A percentile compares a stretch with the other conserved stretches of the same genome.
These are phyloP conservation scores for Rhincodon typus DNA, from an alignment of 2,797 vertebrate genomes.

Conservation along the genomic window DNA sequence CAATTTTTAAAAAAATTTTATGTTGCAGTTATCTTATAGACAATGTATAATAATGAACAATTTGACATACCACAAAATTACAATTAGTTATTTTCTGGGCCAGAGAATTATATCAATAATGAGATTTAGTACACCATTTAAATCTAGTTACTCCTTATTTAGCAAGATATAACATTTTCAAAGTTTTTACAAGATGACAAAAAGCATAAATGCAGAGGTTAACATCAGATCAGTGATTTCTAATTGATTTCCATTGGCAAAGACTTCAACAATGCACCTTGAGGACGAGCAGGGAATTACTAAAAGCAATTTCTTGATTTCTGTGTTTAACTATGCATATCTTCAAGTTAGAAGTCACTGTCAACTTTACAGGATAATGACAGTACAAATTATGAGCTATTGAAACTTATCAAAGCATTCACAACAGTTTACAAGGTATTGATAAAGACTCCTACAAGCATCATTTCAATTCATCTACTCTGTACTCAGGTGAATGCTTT, in stretches of 20 bases:
- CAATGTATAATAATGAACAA: too few species aligned
- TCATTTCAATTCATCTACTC: background rate
- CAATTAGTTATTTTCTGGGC: too few species aligned
- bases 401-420: background rate
- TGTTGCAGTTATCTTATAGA: too few species aligned
- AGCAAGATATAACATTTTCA: too few species aligned
- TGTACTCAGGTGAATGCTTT: background rate
- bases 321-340: background rate
- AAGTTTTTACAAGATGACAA: too few species aligned
- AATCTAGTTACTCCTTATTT: too few species aligned
- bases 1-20: too few species aligned
- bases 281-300: background rate
- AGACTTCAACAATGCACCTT: background rate
- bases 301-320: background rate
- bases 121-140: too few species aligned
- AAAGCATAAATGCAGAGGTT: too few species aligned
- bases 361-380: background rate
- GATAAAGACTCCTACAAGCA: background rate
- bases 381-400: background rate
- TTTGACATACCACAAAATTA: too few species aligned
- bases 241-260: background rate
- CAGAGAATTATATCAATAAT: too few species aligned
- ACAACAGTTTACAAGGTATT: background rate
- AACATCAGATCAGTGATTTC: background rate
- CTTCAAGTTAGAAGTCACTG: background rate